phyloP scores from a whole-genome alignment of 2,797 vertebrate genomes.

The Prionace glauca region DNA sequence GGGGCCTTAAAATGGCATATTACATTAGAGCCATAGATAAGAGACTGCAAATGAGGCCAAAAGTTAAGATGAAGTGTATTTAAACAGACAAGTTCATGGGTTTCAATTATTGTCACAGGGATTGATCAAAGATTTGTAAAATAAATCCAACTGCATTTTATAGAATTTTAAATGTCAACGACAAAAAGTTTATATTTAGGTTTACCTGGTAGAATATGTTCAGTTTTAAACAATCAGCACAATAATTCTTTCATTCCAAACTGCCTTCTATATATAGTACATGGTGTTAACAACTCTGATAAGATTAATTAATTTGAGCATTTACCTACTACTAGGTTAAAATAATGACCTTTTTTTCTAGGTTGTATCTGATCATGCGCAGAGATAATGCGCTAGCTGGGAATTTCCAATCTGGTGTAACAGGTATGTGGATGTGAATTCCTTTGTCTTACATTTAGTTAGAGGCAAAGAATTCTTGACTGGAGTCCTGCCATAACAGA shows the following conservation, averaged over 20 bases:
- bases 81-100: neutral
- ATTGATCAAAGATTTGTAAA: neutral
- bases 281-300: neutral
- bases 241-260: neutral
- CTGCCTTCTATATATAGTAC: too few relatives aligned
- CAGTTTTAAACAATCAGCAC: neutral
- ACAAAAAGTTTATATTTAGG: neutral
- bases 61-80: neutral
- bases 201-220: neutral
- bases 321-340: neutral
- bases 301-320: neutral
- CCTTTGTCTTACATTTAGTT: neutral
- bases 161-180: neutral
- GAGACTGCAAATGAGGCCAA: neutral
- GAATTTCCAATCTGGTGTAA: neutral
- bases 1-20: neutral
- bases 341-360: too few relatives aligned
- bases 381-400: neutral
- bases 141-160: neutral
- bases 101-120: neutral
- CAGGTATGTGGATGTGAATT: neutral
- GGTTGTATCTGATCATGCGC: neutral
- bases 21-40: neutral
- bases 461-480: neutral
- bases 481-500: neutral